Conservation (phyloP, 53 echinoderm and acorn worm species). For the Patiria pectinifera region DNA sequence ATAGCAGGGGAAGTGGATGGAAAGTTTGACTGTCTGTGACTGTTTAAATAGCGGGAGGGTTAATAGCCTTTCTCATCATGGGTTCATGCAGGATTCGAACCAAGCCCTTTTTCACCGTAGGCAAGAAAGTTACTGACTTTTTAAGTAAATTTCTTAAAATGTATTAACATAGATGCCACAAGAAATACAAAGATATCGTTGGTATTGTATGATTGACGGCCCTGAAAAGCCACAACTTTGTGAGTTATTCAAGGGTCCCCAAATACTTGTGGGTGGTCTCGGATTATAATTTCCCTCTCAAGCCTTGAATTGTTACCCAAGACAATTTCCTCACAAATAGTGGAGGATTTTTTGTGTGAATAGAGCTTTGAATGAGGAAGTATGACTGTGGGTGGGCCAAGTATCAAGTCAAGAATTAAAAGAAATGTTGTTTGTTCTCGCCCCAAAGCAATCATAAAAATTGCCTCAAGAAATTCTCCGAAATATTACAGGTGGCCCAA, state of each 20-base stretch:
- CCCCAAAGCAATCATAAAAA: background rate
- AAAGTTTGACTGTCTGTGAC: too few species aligned
- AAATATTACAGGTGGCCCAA: slow-evolving; percentile 37
- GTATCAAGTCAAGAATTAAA: slow-evolving; percentile 28
- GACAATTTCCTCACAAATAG: background rate
- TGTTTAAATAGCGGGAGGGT: too few species aligned
- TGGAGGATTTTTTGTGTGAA: background rate
- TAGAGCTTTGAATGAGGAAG: background rate
- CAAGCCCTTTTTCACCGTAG: too few species aligned
- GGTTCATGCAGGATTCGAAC: too few species aligned
- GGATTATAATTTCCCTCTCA: background rate
- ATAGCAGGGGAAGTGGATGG: too few species aligned
- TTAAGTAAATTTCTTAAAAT: too few species aligned
- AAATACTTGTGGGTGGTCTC: slow-evolving; percentile 29
- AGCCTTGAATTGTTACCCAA: background rate
- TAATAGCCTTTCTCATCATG: too few species aligned
- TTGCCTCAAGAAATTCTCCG: background rate
- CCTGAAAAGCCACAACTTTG: slow-evolving; percentile 9
- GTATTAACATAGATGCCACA: background rate
- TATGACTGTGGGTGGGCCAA: slow-evolving; percentile 39
- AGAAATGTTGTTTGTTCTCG: slow-evolving; percentile 9
- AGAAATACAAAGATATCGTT: background rate
- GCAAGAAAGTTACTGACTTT: too few species aligned
- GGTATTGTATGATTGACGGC: slow-evolving; percentile 9
- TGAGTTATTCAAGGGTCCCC: slow-evolving; percentile 13